These are phyloP conservation scores for Chalcis sispes DNA, from an alignment of 2,888 invertebrate genomes.

Conservation along the genomic window DNA sequence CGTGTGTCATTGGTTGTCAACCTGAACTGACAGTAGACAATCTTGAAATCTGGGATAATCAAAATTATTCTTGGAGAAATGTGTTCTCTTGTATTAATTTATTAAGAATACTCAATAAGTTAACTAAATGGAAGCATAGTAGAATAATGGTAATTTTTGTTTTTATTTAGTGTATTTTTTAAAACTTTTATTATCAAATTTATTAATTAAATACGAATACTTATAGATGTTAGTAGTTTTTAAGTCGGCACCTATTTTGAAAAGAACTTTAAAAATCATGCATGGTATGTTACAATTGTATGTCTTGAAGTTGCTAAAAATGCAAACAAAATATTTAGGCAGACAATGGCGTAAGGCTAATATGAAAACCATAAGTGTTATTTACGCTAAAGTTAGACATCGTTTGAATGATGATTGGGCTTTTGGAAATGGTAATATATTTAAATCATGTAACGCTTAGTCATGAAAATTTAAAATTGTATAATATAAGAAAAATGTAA, in stretches of 20 bases:
- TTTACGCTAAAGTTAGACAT: slow-evolving; percentile 97
- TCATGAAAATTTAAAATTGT: neutral
- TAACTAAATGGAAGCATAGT: slow-evolving; percentile 99
- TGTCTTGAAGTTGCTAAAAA: slow-evolving; percentile 97
- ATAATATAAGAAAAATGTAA: neutral
- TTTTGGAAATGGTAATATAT: slow-evolving; percentile 91
- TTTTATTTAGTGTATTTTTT: slow-evolving; percentile 26
- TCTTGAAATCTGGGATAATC: slow-evolving; percentile 89
- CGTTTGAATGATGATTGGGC: slow-evolving; percentile 99
- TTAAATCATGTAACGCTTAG: neutral
- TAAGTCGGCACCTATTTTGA: slow-evolving; percentile 98
- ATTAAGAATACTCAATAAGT: slow-evolving; percentile 95
- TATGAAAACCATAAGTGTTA: slow-evolving; percentile 99
- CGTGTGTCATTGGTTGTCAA: slow-evolving; percentile 96
- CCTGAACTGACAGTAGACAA: slow-evolving; percentile 95
- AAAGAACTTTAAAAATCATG: slow-evolving; percentile 95
- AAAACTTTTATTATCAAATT: neutral
- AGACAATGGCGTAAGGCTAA: slow-evolving; percentile 99
- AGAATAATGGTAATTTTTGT: slow-evolving; percentile 85
- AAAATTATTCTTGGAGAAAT: slow-evolving; percentile 97
- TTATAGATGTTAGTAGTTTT: slow-evolving; percentile 96
- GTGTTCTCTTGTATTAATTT: slow-evolving; percentile 98
- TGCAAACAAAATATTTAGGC: slow-evolving; percentile 99
- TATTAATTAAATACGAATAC: slow-evolving; percentile 9
- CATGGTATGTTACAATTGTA: slow-evolving; percentile 99